These are phyloP conservation scores for Sternarchorhynchus goeldii DNA, from an alignment of 2,797 vertebrate species.

Conservation along the genomic window DNA sequence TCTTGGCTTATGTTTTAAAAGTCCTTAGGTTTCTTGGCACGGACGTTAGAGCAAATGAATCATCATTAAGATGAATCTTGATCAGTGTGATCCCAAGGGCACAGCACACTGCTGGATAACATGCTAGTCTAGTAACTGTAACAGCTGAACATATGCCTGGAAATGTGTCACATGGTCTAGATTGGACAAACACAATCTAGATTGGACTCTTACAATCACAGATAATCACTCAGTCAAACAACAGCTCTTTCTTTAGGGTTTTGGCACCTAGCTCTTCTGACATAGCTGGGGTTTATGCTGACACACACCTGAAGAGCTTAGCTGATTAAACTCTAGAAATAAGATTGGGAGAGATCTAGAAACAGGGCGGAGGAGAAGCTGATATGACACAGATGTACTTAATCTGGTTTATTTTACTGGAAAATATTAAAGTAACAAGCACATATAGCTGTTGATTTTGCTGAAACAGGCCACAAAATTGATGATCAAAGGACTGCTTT, in stretches of 20 bases:
- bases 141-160: too few species aligned
- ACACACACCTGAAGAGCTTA: neutral
- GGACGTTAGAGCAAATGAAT: conserved; percentile 2
- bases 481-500: conserved; percentile 39
- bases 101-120: neutral
- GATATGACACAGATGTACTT: neutral
- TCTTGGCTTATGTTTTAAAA: conserved; percentile 2
- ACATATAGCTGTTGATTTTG: conserved; percentile 42
- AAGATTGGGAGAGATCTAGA: neutral
- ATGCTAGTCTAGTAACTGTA: neutral
- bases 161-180: neutral
- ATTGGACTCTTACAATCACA: too few species aligned
- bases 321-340: neutral
- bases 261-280: too few species aligned
- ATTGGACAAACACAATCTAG: too few species aligned
- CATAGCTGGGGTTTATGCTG: too few species aligned
- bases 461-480: conserved; percentile 32
- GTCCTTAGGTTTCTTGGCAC: conserved; percentile 17
- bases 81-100: neutral
- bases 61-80: neutral
- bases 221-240: too few species aligned
- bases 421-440: conserved; percentile 38
- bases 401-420: conserved; percentile 23
- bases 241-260: too few species aligned
- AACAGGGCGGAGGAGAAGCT: neutral